Conservation (phyloP, 2,797 vertebrate species). For the Sebastes itinus region DNA sequence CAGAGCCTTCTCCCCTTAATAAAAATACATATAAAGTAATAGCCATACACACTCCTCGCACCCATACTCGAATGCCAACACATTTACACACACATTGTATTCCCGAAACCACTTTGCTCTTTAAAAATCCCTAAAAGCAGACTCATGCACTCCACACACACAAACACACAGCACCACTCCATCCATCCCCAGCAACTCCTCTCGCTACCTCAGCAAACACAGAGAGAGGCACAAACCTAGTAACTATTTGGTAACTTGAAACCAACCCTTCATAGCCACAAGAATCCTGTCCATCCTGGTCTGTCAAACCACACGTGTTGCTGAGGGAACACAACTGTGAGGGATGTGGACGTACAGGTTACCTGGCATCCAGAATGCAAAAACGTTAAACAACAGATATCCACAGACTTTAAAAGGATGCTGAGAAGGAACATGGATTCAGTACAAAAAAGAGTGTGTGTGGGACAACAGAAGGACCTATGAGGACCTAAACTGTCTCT, state of each 20-base stretch:
- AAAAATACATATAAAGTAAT: constrained; percentile 38
- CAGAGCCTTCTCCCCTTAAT: constrained; percentile 23
- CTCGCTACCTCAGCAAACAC: constrained; percentile 79
- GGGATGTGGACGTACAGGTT: constrained; percentile 6
- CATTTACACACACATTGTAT: constrained; percentile 4
- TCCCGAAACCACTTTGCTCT: constrained; percentile 33
- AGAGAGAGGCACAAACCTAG: constrained; percentile 65
- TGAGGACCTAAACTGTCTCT: constrained; percentile 43
- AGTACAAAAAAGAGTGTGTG: constrained; percentile 2
- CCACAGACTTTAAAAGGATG: constrained; percentile 34
- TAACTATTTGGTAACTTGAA: constrained; percentile 52
- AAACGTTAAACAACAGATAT: constrained; percentile 51
- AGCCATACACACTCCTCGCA: constrained; percentile 57
- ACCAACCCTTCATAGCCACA: constrained; percentile 30
- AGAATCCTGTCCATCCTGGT: constrained; percentile 11
- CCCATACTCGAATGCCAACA: constrained; percentile 27
- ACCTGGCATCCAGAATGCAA: constrained; percentile 53
- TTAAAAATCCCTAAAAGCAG: constrained; percentile 23
- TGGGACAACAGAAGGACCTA: constrained; percentile 29
- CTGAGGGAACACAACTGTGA: constrained; percentile 1
- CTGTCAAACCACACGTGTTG: constrained; percentile 33
- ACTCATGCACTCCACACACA: constrained; percentile 27
- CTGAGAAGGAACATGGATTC: constrained; percentile 32
- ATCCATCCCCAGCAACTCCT: constrained; percentile 54
- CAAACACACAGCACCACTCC: constrained; percentile 16